phyloP scores from a whole-genome alignment of 2,113 vertebrate species.

The Gallinago undulata region DNA sequence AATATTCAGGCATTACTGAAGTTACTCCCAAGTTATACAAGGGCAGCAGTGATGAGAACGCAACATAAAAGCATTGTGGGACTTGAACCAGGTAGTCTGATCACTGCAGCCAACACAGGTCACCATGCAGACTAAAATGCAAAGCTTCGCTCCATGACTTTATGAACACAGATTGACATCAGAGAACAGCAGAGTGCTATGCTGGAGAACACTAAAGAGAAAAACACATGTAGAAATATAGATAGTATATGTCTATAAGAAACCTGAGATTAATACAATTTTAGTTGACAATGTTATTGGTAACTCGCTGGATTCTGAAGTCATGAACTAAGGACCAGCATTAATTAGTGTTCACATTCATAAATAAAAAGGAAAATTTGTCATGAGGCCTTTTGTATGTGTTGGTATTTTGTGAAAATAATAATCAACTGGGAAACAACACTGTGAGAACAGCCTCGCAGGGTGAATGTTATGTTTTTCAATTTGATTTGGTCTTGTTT shows the following conservation, averaged over 20 bases:
- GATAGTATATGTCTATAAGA: neutral
- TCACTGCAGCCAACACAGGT: neutral
- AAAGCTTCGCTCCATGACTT: neutral
- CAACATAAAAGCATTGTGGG: neutral
- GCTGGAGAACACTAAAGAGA: neutral
- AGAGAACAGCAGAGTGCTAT: neutral
- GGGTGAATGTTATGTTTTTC: neutral
- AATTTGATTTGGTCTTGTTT: neutral
- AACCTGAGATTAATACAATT: neutral
- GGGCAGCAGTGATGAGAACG: neutral
- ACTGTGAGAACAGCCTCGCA: neutral
- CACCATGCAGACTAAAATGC: fast-evolving
- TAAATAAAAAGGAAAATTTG: neutral
- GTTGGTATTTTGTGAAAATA: neutral
- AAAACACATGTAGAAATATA: neutral
- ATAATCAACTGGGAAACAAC: neutral
- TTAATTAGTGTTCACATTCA: neutral
- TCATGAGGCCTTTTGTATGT: neutral
- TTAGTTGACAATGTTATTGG: neutral
- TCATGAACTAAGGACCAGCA: neutral
- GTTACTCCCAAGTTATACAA: neutral
- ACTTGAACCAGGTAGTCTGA: neutral
- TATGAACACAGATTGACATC: fast-evolving
- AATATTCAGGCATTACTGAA: neutral
- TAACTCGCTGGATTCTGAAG: neutral